These are phyloP conservation scores for Limnephilus marmoratus DNA, from an alignment of 2,888 invertebrate species.

Conservation along the genomic window DNA sequence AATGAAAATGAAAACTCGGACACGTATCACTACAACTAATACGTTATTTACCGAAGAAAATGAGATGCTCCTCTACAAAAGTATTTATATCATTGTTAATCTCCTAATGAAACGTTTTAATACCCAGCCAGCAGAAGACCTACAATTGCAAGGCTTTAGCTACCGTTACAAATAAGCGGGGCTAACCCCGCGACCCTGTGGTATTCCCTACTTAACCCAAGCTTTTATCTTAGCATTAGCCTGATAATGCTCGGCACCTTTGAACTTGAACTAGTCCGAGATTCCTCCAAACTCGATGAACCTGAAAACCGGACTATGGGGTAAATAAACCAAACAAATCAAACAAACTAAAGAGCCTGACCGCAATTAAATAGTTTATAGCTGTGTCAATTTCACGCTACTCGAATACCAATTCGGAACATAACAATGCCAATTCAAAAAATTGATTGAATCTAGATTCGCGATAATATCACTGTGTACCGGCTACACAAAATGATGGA, in stretches of 20 bases:
- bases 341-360: neutral
- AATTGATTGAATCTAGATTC: neutral
- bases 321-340: neutral
- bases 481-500: neutral
- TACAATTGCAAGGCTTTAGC: neutral
- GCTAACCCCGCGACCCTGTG: neutral
- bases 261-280: neutral
- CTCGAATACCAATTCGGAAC: constrained; percentile 18
- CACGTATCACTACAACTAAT: too few relatives aligned
- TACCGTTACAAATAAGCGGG: neutral
- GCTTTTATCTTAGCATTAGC: neutral
- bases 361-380: neutral
- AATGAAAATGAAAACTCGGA: too few relatives aligned
- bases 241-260: neutral
- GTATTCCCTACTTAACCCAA: neutral
- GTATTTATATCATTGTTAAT: neutral
- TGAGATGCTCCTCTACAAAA: neutral
- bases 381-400: constrained; percentile 24
- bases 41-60: neutral
- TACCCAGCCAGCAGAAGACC: neutral
- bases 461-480: neutral
- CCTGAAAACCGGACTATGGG: neutral
- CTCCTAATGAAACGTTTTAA: neutral
- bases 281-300: neutral
- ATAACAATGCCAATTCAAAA: neutral